Evolutionary conservation across 2,888 invertebrate species (phyloP), one percentile per base, ranked within the genome.

Genomic region (Idaea dimidiata): DNA sequence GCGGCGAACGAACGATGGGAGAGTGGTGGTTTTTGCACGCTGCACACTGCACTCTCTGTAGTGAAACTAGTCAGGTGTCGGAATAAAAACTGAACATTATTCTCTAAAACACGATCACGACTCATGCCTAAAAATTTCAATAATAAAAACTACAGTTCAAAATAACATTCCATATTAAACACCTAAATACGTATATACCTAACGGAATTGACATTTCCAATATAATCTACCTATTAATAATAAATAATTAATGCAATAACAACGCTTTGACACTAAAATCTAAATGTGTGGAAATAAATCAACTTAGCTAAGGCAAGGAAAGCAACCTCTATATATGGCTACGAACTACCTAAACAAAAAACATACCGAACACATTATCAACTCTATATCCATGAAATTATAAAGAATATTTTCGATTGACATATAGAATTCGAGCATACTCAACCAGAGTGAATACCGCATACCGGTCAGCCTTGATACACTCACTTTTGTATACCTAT

Each of bases 381-480:
- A 72, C 77, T 68, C 66, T 81, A 78, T 67, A 24, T 0, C 59
- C 59, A 65, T 65, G 63, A 69, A 66, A 69, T 70, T 66, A 70
- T 75, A 82, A 73, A 77, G 83, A 73, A 70, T 69, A 71, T 73
- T 81, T 83, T 79, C 72, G 75, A 71, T 66, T 73, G 72, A 73
- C 74, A 66, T 68, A 66, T 70, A 70, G 76, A 81, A 80, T 80
- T 77, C 80, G 76, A 80, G 76, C 79, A 80, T 76, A 70, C 75
- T 75, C 74, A 73, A 75, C 73, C 72, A 67, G 71, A 73, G 74
- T 72, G 79, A 76, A 74, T 75, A 84, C 83, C 66, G 79, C 75
- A 74, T 75, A 84, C 83, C 66, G 73, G 84, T 78, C 81, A 81
- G 79, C 87, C 87, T 87, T 87, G 86, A 75, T 71, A 79, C 86